Evolutionary conservation across 2,888 invertebrate species (phyloP).

Genomic region (Drosophila limbata): DNA sequence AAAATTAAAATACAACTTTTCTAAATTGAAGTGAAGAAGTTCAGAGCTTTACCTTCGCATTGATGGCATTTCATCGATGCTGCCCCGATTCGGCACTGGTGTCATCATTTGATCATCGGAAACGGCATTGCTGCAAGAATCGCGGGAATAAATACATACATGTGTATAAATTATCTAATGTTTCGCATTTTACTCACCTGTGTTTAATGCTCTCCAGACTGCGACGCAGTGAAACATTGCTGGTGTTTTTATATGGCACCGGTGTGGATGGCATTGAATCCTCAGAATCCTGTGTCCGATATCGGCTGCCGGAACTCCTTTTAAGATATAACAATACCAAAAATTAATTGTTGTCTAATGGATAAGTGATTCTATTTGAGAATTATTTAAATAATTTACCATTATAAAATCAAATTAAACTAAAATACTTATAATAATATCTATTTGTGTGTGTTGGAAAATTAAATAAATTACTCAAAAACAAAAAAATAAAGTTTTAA

Average conservation of each 20-base stretch:
- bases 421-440: no score
- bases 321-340: no score
- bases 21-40: not conserved
- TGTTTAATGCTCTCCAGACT: conserved; percentile 1
- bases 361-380: no score
- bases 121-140: not conserved
- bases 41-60: not conserved
- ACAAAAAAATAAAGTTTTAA: no score
- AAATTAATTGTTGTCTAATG: no score
- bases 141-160: not conserved
- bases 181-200: not conserved
- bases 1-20: not conserved
- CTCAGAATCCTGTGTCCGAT: not conserved
- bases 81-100: not conserved
- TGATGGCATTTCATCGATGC: not conserved
- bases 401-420: no score
- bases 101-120: not conserved
- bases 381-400: no score
- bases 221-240: not conserved
- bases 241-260: conserved; percentile 6
- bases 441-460: no score
- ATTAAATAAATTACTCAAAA: no score
- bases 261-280: conserved; percentile 15
- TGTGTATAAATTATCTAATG: not conserved
- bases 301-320: conserved; percentile 11